These are phyloP conservation scores for Bagarius yarrelli DNA, from an alignment of 2,113 vertebrate species.

Conservation along the genomic window DNA sequence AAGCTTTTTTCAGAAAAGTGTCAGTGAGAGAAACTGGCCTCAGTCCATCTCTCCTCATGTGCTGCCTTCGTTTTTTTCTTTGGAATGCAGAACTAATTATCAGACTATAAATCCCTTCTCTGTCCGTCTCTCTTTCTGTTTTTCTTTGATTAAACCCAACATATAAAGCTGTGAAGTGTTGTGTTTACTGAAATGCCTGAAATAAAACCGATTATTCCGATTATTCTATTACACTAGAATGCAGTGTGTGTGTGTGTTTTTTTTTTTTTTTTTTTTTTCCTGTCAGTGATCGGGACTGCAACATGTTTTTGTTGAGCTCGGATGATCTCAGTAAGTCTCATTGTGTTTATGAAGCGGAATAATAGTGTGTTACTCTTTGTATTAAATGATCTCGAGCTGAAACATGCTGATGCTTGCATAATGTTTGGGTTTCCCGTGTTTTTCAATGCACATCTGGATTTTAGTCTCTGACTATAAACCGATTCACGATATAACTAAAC, in stretches of 20 bases:
- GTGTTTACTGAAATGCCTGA: background rate
- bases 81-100: constrained; percentile 5
- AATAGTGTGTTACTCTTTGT: background rate
- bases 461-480: background rate
- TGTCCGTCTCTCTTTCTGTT: too few species aligned
- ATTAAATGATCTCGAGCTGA: background rate
- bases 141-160: background rate
- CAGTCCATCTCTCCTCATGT: background rate
- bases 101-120: background rate
- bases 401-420: background rate
- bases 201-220: too few species aligned
- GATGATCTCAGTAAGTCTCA: background rate
- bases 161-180: too few species aligned
- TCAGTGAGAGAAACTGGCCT: background rate
- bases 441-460: background rate
- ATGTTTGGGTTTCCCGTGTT: background rate
- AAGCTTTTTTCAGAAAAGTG: background rate
- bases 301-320: background rate
- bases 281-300: background rate
- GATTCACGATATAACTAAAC: background rate
- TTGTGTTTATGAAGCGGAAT: background rate
- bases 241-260: too few species aligned
- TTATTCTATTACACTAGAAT: too few species aligned
- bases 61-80: background rate
- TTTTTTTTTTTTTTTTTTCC: too few species aligned